Conservation (phyloP, 2,888 invertebrate species). For the Leucozona laternaria region DNA sequence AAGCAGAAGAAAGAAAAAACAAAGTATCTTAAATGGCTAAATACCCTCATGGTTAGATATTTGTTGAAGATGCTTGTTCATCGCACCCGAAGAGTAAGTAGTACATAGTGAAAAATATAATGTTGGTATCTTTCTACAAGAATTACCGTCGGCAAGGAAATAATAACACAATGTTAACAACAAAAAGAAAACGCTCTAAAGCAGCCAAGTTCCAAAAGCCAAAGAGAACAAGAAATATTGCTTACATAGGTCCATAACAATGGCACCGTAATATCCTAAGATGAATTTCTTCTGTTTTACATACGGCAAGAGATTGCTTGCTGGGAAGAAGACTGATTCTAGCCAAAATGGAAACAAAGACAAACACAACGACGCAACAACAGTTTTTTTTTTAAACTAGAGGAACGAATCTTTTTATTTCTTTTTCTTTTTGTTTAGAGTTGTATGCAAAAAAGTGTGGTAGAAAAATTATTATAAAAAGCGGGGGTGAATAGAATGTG, state of each 20-base stretch:
- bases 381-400: slow-evolving; percentile 11
- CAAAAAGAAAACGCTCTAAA: slow-evolving; percentile 35
- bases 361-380: not conserved
- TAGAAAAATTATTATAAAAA: slow-evolving; percentile 40
- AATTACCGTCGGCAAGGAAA: slow-evolving; percentile 37
- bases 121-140: slow-evolving; percentile 51
- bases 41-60: slow-evolving; percentile 40
- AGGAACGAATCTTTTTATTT: slow-evolving; percentile 9
- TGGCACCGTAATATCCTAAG: slow-evolving; percentile 52
- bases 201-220: slow-evolving; percentile 17
- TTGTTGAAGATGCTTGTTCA: slow-evolving; percentile 22
- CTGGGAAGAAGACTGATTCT: slow-evolving; percentile 12
- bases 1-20: slow-evolving; percentile 1
- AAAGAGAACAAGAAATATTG: slow-evolving; percentile 39
- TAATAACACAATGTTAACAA: slow-evolving; percentile 37
- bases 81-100: slow-evolving; percentile 38
- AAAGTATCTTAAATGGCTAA: slow-evolving; percentile 30
- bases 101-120: slow-evolving; percentile 38
- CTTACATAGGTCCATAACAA: slow-evolving; percentile 63
- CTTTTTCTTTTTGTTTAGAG: not conserved
- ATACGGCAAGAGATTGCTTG: slow-evolving; percentile 49
- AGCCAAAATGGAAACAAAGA: slow-evolving; percentile 49
- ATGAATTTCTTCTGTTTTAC: slow-evolving; percentile 69
- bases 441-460: slow-evolving; percentile 28
- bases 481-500: slow-evolving; percentile 55